phyloP scores from a whole-genome alignment of 2,888 invertebrate genomes.

The Lasioglossum vierecki region DNA sequence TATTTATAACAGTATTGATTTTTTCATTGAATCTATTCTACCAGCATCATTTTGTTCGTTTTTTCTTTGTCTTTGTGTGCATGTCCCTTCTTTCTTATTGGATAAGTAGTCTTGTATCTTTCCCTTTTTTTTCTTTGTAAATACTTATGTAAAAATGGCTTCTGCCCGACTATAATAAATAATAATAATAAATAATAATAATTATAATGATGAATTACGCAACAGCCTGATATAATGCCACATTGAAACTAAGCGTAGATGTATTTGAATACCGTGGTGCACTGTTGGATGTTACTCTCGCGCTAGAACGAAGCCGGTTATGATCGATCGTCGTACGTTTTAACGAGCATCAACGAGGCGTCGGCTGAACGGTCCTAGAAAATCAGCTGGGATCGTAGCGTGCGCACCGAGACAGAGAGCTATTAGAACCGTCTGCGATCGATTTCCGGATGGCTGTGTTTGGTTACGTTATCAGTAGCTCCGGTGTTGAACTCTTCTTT shows the following conservation, averaged over 20 bases:
- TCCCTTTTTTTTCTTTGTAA: too few relatives aligned
- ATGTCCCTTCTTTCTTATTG: too few relatives aligned
- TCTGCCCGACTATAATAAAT: too few relatives aligned
- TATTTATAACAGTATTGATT: too few relatives aligned
- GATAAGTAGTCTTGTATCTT: too few relatives aligned
- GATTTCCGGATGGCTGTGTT: constrained; percentile 18
- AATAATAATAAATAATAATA: too few relatives aligned
- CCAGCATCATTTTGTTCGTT: too few relatives aligned
- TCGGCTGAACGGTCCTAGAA: constrained; percentile 19
- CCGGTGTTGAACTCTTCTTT: neutral
- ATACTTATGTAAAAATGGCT: too few relatives aligned
- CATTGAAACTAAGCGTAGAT: neutral
- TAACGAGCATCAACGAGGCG: constrained; percentile 41
- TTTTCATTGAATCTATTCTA: too few relatives aligned
- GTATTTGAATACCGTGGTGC: neutral
- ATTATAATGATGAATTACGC: too few relatives aligned
- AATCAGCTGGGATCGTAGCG: constrained; percentile 24
- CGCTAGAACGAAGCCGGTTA: constrained; percentile 28
- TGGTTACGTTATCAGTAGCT: constrained; percentile 3
- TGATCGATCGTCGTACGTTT: constrained; percentile 23
- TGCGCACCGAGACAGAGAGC: constrained; percentile 4
- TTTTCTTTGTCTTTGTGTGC: too few relatives aligned
- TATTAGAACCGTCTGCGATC: constrained; percentile 16
- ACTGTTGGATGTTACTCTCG: constrained; percentile 12
- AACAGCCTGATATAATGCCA: neutral